phyloP scores from a whole-genome alignment of 2,113 vertebrate genomes.

The Thermophis baileyi region DNA sequence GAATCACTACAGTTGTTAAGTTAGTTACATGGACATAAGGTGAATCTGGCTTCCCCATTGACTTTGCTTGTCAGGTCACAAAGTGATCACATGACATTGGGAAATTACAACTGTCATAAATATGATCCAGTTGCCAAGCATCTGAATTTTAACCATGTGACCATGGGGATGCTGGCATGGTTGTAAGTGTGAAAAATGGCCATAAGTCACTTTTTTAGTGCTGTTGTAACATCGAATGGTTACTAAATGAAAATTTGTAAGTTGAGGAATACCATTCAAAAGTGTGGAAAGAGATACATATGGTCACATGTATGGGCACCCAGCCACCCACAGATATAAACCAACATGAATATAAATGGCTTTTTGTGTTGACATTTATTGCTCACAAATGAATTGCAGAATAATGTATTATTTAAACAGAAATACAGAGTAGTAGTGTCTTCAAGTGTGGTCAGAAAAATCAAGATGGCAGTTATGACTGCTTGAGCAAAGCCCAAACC shows the following conservation, averaged over 20 bases:
- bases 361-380: not conserved
- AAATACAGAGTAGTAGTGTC: not conserved
- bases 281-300: not conserved
- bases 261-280: not conserved
- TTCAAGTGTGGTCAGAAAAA: not conserved
- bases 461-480: not conserved
- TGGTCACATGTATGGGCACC: not conserved
- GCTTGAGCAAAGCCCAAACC: not conserved
- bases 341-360: not conserved
- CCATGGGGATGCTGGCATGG: not conserved
- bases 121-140: not conserved
- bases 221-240: not conserved
- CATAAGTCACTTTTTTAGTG: not conserved
- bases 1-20: not conserved
- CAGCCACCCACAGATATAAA: not conserved
- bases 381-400: not conserved
- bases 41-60: not conserved
- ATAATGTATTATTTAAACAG: not conserved
- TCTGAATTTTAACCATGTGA: not conserved
- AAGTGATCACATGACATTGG: not conserved
- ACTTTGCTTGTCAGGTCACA: not conserved
- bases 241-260: not conserved
- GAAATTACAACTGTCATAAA: not conserved
- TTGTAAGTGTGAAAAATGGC: not conserved
- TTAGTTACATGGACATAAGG: not conserved